Conservation (phyloP, 2,797 vertebrate genomes). For the Pseudotriccus pelzelni region DNA sequence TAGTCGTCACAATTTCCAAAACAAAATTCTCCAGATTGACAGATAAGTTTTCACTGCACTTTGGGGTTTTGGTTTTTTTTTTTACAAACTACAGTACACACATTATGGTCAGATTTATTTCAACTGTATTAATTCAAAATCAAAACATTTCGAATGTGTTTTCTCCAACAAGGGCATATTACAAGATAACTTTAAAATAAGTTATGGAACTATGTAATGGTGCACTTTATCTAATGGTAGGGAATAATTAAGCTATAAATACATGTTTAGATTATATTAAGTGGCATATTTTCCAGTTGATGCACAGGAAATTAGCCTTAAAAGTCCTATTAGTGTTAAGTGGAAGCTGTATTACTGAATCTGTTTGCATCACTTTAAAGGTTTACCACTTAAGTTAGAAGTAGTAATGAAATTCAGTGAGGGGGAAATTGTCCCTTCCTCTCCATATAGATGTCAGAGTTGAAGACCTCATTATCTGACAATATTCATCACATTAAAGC, state of each 20-base stretch:
- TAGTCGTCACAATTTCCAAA: not conserved
- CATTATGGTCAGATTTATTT: not conserved
- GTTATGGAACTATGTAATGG: not conserved
- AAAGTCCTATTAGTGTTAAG: constrained; percentile 51
- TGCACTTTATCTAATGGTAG: not conserved
- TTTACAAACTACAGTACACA: not conserved
- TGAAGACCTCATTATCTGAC: not conserved
- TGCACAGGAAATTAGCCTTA: constrained; percentile 48
- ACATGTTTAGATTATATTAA: constrained; percentile 36
- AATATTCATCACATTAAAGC: not conserved
- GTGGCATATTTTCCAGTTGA: constrained; percentile 26
- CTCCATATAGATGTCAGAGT: not conserved
- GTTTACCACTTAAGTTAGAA: not conserved
- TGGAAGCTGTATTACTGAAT: constrained; percentile 26
- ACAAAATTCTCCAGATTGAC: not conserved
- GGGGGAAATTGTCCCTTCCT: not conserved
- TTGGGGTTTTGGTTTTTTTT: not conserved
- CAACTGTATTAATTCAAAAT: not conserved
- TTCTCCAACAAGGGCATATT: not conserved
- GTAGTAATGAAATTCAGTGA: not conserved
- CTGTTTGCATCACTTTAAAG: not conserved
- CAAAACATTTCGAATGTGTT: not conserved
- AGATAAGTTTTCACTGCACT: not conserved
- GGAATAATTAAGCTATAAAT: constrained; percentile 52
- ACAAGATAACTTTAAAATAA: not conserved